Percentiles rank a stretch among this genome's conserved stretches.
These are phyloP conservation scores for Lottia gigantea DNA, from an alignment of 2,888 invertebrate species.

Conservation along the genomic window DNA sequence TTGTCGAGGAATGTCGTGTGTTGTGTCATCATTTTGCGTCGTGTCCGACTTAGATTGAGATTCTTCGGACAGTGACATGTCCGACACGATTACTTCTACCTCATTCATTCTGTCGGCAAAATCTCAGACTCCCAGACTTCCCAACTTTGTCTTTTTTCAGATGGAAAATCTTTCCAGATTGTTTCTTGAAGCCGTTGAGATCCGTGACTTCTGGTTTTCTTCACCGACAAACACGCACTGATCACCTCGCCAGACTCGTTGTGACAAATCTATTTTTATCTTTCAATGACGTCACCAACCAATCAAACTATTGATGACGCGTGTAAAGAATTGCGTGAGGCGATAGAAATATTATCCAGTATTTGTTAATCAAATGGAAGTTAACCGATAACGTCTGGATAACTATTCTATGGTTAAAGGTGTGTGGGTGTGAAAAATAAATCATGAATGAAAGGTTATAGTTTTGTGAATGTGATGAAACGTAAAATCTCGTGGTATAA, in stretches of 20 bases:
- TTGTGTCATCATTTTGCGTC: slow-evolving; percentile 3
- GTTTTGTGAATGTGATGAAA: too few relatives aligned
- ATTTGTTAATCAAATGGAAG: too few relatives aligned
- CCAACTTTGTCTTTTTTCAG: too few relatives aligned
- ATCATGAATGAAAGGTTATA: too few relatives aligned
- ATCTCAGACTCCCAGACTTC: too few relatives aligned
- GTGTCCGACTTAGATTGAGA: neutral
- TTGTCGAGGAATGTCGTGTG: slow-evolving; percentile 16
- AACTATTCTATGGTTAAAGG: neutral
- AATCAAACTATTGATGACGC: neutral
- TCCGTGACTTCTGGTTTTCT: too few relatives aligned
- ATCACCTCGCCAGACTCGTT: slow-evolving; percentile 3
- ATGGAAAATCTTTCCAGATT: too few relatives aligned
- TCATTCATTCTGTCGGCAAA: neutral
- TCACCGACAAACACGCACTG: neutral
- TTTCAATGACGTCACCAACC: neutral
- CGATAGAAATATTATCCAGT: neutral
- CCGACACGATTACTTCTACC: slow-evolving; percentile 3
- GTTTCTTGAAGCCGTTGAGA: too few relatives aligned
- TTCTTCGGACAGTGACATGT: neutral
- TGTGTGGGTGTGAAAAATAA: too few relatives aligned
- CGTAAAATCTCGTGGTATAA: too few relatives aligned
- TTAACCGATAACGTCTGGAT: neutral
- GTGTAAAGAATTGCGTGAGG: neutral
- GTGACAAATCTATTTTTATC: neutral